Evolutionary conservation across 2,113 vertebrate genomes (phyloP).

Genomic region (Zapornia atra): DNA sequence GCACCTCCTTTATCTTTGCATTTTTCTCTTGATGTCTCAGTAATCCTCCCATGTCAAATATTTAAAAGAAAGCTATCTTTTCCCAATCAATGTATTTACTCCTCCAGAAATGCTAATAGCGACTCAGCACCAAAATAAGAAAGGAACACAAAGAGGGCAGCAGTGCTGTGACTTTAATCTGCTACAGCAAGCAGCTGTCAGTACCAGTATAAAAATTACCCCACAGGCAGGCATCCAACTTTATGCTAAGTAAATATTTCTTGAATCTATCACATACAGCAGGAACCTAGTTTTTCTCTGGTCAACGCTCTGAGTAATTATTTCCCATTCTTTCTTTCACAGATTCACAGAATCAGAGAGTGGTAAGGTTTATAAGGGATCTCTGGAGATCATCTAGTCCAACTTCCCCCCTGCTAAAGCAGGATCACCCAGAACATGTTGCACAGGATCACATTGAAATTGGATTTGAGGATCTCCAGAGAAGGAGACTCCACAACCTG

Average conservation of each 20-base stretch:
- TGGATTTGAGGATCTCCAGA: no score
- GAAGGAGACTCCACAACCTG: no score
- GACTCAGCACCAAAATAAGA: not conserved
- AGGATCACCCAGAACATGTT: no score
- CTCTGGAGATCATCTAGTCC: no score
- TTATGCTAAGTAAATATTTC: conserved; percentile 23
- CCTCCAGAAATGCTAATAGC: conserved; percentile 54
- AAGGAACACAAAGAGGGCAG: conserved; percentile 12
- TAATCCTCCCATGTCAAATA: not conserved
- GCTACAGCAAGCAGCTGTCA: conserved; percentile 28
- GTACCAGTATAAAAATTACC: not conserved
- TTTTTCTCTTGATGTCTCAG: conserved; percentile 26
- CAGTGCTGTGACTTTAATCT: conserved; percentile 34
- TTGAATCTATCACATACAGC: not conserved
- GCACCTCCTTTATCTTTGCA: conserved; percentile 25
- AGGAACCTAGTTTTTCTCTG: conserved; percentile 5
- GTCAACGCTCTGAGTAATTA: not conserved
- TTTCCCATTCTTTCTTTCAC: not conserved
- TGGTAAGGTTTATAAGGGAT: no score
- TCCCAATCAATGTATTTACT: not conserved
- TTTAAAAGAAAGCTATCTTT: not conserved
- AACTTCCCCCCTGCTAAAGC: no score
- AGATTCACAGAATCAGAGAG: no score
- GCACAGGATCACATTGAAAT: no score
- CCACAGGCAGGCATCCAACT: not conserved